A percentile compares a stretch with the other conserved stretches of the same genome.
Conservation (phyloP, 2,888 invertebrate species). For the Erebia aethiops region DNA sequence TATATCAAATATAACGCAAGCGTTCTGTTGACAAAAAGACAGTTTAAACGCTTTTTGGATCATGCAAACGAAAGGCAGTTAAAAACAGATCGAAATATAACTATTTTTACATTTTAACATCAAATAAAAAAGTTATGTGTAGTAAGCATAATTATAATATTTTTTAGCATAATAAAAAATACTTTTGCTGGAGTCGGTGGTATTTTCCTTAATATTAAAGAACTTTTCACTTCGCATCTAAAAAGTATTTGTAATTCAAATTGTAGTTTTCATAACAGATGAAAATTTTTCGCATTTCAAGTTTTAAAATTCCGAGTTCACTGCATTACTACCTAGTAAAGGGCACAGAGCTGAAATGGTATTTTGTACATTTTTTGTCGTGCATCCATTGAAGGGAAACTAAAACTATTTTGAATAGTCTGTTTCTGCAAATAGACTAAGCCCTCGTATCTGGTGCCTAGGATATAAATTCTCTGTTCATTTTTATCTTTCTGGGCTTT, state of each 20-base stretch:
- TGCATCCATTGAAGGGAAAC: conserved; percentile 17
- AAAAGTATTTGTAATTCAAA: conserved; percentile 7
- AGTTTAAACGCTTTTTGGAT: conserved; percentile 23
- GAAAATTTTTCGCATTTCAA: background rate
- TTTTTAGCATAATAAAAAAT: too few species aligned
- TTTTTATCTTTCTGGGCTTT: conserved; percentile 21
- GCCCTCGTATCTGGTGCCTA: conserved; percentile 12
- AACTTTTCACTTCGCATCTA: conserved; percentile 16
- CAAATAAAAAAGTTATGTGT: background rate
- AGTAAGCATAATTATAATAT: too few species aligned
- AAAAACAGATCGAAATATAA: conserved; percentile 9
- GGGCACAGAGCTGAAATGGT: too few species aligned
- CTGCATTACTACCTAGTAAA: background rate
- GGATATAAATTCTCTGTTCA: conserved; percentile 19
- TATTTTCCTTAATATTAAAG: conserved; percentile 10
- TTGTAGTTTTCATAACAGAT: background rate
- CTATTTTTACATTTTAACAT: background rate
- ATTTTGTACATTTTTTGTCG: conserved; percentile 1
- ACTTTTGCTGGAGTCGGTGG: background rate
- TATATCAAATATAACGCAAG: conserved; percentile 43
- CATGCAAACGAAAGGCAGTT: conserved; percentile 7
- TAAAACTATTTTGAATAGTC: conserved; percentile 18
- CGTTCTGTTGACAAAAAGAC: conserved; percentile 25
- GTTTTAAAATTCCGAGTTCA: conserved; percentile 4
- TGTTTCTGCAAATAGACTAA: conserved; percentile 21